Percentiles rank a stretch among this genome's conserved stretches.
phyloP scores from a whole-genome alignment of 2,888 invertebrate species.

The Heteromurus nitidus region DNA sequence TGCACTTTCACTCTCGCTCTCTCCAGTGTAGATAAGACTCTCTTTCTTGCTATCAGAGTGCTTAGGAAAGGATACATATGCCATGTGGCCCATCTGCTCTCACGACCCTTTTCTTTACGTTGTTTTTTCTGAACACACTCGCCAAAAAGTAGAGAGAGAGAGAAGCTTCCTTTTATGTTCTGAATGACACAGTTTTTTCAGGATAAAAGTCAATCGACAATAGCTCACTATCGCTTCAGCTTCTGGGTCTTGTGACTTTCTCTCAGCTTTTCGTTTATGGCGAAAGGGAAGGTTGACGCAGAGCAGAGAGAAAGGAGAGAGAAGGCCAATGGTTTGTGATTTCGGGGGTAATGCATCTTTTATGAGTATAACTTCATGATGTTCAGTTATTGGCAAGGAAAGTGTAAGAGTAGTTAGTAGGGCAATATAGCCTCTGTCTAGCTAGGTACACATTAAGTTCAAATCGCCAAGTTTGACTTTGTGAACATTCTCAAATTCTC shows the following conservation, averaged over 20 bases:
- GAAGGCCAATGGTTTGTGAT: no score
- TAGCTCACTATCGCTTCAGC: no score
- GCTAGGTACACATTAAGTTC: no score
- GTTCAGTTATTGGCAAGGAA: not conserved
- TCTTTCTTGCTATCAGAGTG: no score
- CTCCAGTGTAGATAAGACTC: not conserved
- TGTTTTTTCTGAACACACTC: slow-evolving; percentile 5
- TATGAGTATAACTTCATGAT: slow-evolving; percentile 5
- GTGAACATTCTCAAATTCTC: not conserved
- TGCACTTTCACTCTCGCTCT: not conserved
- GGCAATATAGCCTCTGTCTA: not conserved
- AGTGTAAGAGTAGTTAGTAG: not conserved
- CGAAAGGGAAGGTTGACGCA: no score
- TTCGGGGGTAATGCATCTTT: slow-evolving; percentile 21
- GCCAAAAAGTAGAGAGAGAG: not conserved
- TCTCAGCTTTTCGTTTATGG: no score
- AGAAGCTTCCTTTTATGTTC: not conserved
- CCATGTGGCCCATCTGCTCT: not conserved
- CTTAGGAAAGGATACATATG: not conserved
- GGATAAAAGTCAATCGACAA: slow-evolving; percentile 48
- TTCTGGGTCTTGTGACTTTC: no score
- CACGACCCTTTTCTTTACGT: not conserved
- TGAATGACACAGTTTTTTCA: slow-evolving; percentile 34
- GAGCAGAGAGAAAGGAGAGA: no score
- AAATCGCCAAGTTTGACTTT: no score